Percentiles rank a stretch among this genome's conserved stretches.
phyloP scores from a whole-genome alignment of 2,797 vertebrate species.

The Melanotaenia pygmaea region DNA sequence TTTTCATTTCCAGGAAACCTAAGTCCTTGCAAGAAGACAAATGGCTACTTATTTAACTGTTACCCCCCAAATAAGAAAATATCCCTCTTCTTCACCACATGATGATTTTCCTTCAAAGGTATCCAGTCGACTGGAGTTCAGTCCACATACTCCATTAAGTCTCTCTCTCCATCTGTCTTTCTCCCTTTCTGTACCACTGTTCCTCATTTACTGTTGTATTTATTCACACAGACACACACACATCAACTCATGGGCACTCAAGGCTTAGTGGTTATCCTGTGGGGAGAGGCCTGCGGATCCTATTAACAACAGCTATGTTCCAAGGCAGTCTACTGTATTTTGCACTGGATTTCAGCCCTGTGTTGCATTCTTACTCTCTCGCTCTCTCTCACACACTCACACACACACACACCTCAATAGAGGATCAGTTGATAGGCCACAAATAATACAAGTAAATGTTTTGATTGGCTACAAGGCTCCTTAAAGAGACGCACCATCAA shows the following conservation, averaged over 20 bases:
- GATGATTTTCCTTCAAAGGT: slow-evolving; percentile 77
- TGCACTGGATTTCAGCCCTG: slow-evolving; percentile 53
- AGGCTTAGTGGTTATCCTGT: slow-evolving; percentile 77
- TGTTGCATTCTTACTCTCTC: slow-evolving; percentile 53
- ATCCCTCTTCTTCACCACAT: slow-evolving; percentile 73
- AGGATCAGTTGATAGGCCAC: slow-evolving; percentile 52
- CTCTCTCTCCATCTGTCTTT: slow-evolving; percentile 69
- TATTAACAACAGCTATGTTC: slow-evolving; percentile 72
- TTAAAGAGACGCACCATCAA: slow-evolving; percentile 48
- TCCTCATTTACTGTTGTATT: slow-evolving; percentile 68
- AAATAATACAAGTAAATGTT: slow-evolving; percentile 68
- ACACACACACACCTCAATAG: slow-evolving; percentile 34
- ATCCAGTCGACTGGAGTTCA: slow-evolving; percentile 68
- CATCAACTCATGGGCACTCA: slow-evolving; percentile 59
- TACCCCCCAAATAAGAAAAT: slow-evolving; percentile 78
- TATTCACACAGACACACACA: slow-evolving; percentile 54
- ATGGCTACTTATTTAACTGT: slow-evolving; percentile 77
- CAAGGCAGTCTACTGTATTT: slow-evolving; percentile 65
- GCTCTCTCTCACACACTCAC: slow-evolving; percentile 21
- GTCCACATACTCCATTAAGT: slow-evolving; percentile 72
- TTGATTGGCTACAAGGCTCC: slow-evolving; percentile 57
- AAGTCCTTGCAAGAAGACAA: slow-evolving; percentile 74
- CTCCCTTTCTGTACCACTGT: slow-evolving; percentile 63
- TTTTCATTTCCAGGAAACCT: slow-evolving; percentile 75
- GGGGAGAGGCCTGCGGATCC: slow-evolving; percentile 76